Percentiles rank a stretch among this genome's conserved stretches.
These are phyloP conservation scores for Caenorhabditis drosophilae DNA, from an alignment of 2,888 invertebrate species.

Conservation along the genomic window DNA sequence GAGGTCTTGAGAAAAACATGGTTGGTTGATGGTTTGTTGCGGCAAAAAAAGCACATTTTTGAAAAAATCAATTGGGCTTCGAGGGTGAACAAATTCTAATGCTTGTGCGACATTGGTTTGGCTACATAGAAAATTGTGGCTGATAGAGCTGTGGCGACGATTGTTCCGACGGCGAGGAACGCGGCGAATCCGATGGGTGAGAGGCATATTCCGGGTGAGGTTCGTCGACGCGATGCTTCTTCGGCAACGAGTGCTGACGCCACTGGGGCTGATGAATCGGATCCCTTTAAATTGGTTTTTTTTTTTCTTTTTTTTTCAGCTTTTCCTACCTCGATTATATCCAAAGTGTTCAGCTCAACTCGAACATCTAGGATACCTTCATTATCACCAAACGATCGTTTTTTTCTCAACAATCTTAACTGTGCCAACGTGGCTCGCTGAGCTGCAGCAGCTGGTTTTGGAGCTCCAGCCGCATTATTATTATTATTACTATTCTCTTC, in stretches of 20 bases:
- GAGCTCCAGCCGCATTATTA: slow-evolving; percentile 29
- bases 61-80: too few species aligned
- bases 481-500: slow-evolving; percentile 12
- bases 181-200: slow-evolving; percentile 49
- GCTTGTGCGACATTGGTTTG: slow-evolving; percentile 39
- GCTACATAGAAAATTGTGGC: slow-evolving; percentile 48
- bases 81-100: slow-evolving; percentile 8
- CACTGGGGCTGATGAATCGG: slow-evolving; percentile 23
- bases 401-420: slow-evolving; percentile 44
- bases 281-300: slow-evolving; percentile 17
- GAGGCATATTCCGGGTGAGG: slow-evolving; percentile 38
- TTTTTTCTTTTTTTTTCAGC: background rate
- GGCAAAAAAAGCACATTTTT: too few species aligned
- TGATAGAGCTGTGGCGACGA: slow-evolving; percentile 47
- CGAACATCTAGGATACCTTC: slow-evolving; percentile 55
- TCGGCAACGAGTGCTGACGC: slow-evolving; percentile 37
- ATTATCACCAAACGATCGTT: slow-evolving; percentile 39
- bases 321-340: slow-evolving; percentile 43
- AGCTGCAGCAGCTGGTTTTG: slow-evolving; percentile 30
- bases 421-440: slow-evolving; percentile 37
- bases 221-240: slow-evolving; percentile 19
- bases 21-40: too few species aligned
- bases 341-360: slow-evolving; percentile 53
- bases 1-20: too few species aligned
- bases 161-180: slow-evolving; percentile 48